Conservation (phyloP, 2,888 invertebrate genomes). For the Actias luna region DNA sequence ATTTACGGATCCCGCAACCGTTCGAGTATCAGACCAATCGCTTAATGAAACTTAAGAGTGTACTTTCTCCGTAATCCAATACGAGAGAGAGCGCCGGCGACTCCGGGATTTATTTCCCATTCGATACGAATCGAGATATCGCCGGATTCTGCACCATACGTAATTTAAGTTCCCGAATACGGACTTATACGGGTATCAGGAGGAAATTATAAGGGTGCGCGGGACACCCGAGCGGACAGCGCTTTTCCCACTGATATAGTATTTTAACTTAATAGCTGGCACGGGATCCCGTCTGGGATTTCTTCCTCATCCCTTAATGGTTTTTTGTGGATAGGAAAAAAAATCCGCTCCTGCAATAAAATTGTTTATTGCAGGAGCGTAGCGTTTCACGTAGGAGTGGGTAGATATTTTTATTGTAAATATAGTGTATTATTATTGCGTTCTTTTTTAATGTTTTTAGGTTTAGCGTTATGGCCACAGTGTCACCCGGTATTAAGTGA, state of each 20-base stretch:
- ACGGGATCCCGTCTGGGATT: slow-evolving; percentile 5
- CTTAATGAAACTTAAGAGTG: slow-evolving; percentile 80
- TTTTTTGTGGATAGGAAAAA: slow-evolving; percentile 10
- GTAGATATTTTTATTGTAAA: background rate
- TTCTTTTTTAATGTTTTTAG: too few species aligned
- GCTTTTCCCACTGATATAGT: slow-evolving; percentile 39
- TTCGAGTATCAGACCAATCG: slow-evolving; percentile 64
- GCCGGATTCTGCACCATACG: slow-evolving; percentile 58
- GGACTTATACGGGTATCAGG: slow-evolving; percentile 70
- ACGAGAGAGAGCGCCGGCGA: slow-evolving; percentile 57
- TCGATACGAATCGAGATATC: slow-evolving; percentile 72
- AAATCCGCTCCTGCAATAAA: background rate
- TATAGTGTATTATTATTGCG: too few species aligned
- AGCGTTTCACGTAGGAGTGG: background rate
- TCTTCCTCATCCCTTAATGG: slow-evolving; percentile 1
- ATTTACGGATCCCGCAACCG: slow-evolving; percentile 49
- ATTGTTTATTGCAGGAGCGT: background rate
- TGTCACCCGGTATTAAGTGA: too few species aligned
- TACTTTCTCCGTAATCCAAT: slow-evolving; percentile 71
- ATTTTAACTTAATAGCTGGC: slow-evolving; percentile 27
- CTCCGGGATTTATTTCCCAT: slow-evolving; percentile 67
- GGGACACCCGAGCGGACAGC: slow-evolving; percentile 30
- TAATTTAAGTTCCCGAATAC: slow-evolving; percentile 72
- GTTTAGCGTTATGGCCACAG: too few species aligned
- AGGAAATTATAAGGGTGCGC: slow-evolving; percentile 72